Evolutionary conservation across 2,797 vertebrate genomes (phyloP), one percentile per base, ranked within the genome.

Genomic region (Sphenodon punctatus): DNA sequence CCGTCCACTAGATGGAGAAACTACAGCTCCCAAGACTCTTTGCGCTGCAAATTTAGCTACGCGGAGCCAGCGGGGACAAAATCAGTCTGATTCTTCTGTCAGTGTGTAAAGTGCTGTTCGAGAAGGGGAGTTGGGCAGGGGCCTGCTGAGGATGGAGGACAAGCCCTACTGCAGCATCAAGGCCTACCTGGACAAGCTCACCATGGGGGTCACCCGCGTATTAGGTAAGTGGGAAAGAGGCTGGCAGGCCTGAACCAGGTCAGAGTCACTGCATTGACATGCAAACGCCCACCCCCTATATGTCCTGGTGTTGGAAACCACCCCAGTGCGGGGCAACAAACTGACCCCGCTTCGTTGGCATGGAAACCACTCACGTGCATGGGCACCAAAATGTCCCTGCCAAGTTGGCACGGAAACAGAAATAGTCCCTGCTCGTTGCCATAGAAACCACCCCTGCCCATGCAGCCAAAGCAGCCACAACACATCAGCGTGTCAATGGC

Each of bases 161-260:
- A 75, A 88, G 5, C 94, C 89, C 55, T 92, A 93, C 8, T 69
- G 75, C 20, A 56, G 86, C 51, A 95, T 95, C 80, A 97, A 97
- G 88, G 96, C 97, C 23, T 95, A 97, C 76, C 94, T 97, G 34
- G 98, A 99, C 90, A 97, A 97, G 86, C 93, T 99, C 53, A n/a
- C 98, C 3, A 95, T 99, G 30, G 98, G 98, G 16, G 93, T 99
- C 67, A 97, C 94, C 59, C 96, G 96, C 74, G 95, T 99, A 71
- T 88, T 99, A 45, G 98, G 98, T 99, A 89, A 96, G 98, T 39
- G n/a, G 10, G 34, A 15, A 4, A 64, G 27, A 1, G 42, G 4
- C 12, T n/a, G 6, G 1, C 0, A 3, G 25, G 14, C 20, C 7
- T 1, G 8, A 6, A 10, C 9, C 6, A 10, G 22, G 42, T 8